Conservation (phyloP, 2,888 invertebrate genomes). For the Drosophila koepferae region DNA sequence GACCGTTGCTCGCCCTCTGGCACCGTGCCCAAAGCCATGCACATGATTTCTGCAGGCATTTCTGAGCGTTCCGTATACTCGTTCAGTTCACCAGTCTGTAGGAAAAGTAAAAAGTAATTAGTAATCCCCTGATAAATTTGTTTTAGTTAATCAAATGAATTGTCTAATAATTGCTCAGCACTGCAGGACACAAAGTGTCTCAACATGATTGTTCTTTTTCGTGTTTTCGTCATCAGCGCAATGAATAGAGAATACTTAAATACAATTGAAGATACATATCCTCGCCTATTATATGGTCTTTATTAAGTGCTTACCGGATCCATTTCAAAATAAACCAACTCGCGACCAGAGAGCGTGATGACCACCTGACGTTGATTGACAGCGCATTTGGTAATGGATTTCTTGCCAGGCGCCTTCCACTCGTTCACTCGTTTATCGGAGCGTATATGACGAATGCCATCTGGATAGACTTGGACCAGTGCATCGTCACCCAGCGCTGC, state of each 20-base stretch:
- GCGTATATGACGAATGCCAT: conserved; percentile 98
- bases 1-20: conserved; percentile 97
- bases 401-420: conserved; percentile 99
- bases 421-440: conserved; percentile 99
- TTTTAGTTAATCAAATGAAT: not conserved
- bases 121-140: not conserved
- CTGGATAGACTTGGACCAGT: conserved; percentile 99
- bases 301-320: conserved; percentile 92
- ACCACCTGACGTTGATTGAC: conserved; percentile 99
- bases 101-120: conserved; percentile 4
- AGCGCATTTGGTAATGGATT: conserved; percentile 98
- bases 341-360: conserved; percentile 98
- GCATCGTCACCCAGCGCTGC: conserved; percentile 99
- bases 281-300: not conserved
- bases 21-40: conserved; percentile 98
- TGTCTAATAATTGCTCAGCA: conserved; percentile 78
- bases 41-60: conserved; percentile 98
- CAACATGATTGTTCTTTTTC: conserved; percentile 84
- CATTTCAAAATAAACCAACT: conserved; percentile 99
- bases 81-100: conserved; percentile 97
- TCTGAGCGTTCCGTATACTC: conserved; percentile 99
- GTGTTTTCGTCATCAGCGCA: conserved; percentile 84
- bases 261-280: not conserved
- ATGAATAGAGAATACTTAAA: not conserved
- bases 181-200: conserved; percentile 86